Evolutionary conservation across 1,140 invertebrate genomes (phyloP), one percentile per base, ranked within the genome.

Genomic region (Medauroidea extradentata): DNA sequence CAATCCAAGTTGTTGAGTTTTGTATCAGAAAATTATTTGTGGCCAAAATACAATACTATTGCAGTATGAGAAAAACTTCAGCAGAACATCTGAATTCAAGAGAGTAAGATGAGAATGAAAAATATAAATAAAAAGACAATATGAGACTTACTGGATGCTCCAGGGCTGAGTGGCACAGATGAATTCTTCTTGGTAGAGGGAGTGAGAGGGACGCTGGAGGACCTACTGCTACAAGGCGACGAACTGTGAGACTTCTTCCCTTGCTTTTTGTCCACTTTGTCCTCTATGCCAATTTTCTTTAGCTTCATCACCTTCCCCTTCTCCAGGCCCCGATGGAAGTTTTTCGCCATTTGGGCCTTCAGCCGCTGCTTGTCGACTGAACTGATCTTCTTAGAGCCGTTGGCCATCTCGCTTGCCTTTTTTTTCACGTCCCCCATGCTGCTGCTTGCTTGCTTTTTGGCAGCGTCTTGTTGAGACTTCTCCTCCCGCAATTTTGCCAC

Each of bases 261-360:
- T 48, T 53, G 50, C 21, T 70, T 71, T 52, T 67, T 67, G 43
- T 44, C 66, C 8, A 38, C 27, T 46, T 41, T 50, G 53, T 61
- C 14, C 57, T 63, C 24, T 65, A 65, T 1, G 67, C 67, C 29
- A 62, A 24, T 57, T 62, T 60, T 58, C 65, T 62, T 53, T 57
- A 60, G 14, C 65, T 70, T n/a, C 64, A 69, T 54, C 63, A 62
- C 24, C 66, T 55, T 55, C 5, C 25, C 51, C 25, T 19, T 24
- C 9, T 59, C 25, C 4, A 62, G 23, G 25, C 62, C 62, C 50
- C 57, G 53, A 44, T 53, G 39, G 24, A 64, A 64, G 43, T 57
- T 61, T 43, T 62, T 64, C 25, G 63, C 48, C 63, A 64, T 64
- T 44, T 58, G 51, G 4, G 41, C 16, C 38, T 64, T 64, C 14